phyloP scores from a whole-genome alignment of 1,140 invertebrate species.

The Temnothorax longispinosus region DNA sequence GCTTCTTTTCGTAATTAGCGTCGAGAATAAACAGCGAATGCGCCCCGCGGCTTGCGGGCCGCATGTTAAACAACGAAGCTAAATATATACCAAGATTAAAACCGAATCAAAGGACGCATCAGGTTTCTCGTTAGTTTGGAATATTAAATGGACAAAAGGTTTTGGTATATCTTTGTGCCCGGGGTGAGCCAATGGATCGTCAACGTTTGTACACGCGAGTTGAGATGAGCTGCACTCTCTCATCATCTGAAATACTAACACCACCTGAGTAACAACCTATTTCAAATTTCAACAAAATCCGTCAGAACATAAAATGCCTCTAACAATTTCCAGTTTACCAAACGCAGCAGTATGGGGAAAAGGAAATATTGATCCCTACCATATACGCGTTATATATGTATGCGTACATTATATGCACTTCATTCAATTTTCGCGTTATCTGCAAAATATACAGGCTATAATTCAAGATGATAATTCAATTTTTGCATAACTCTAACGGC shows the following conservation, averaged over 20 bases:
- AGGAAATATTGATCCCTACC: conserved; percentile 49
- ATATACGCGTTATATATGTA: conserved; percentile 1
- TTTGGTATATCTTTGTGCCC: neutral
- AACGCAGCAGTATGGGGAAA: conserved; percentile 16
- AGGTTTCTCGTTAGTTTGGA: neutral
- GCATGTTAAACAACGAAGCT: neutral
- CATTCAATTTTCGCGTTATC: conserved; percentile 47
- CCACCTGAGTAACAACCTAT: conserved; percentile 37
- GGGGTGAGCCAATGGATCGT: neutral
- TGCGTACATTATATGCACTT: neutral
- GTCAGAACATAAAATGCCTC: conserved; percentile 35
- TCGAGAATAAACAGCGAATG: neutral
- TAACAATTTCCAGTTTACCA: conserved; percentile 23
- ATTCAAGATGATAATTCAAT: conserved; percentile 34
- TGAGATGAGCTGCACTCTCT: neutral
- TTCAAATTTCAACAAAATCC: conserved; percentile 50
- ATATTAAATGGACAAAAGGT: conserved; percentile 17
- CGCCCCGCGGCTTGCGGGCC: neutral
- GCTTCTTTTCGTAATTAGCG: neutral
- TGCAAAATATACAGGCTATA: neutral
- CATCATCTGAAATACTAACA: conserved; percentile 37
- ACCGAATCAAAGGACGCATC: neutral
- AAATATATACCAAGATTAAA: neutral
- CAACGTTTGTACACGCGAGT: neutral
- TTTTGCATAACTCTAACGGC: neutral